phyloP scores from a whole-genome alignment of 2,888 invertebrate species.

The Nemotelus nigrinus region DNA sequence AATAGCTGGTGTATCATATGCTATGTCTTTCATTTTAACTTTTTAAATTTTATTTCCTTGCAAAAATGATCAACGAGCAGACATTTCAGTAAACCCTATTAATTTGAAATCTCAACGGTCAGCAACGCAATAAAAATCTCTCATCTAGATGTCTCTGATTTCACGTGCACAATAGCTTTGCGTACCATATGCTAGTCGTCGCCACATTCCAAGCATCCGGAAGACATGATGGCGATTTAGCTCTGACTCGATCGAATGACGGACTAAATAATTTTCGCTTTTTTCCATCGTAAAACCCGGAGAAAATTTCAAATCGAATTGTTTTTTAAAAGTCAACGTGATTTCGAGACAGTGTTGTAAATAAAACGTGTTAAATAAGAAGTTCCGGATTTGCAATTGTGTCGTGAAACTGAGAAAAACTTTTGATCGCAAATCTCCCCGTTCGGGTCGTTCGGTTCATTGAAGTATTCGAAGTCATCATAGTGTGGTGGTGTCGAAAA shows the following conservation, averaged over 20 bases:
- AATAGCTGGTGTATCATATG: too few species aligned
- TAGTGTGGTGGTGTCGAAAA: slow-evolving; percentile 41
- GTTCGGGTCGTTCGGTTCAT: slow-evolving; percentile 26
- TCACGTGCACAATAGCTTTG: neutral
- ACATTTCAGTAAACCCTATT: too few species aligned
- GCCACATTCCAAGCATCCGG: slow-evolving; percentile 68
- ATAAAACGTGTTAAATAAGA: slow-evolving; percentile 12
- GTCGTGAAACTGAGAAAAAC: slow-evolving; percentile 28
- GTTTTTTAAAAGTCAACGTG: neutral
- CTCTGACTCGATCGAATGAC: slow-evolving; percentile 57
- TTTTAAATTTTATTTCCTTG: too few species aligned
- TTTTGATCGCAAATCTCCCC: slow-evolving; percentile 10
- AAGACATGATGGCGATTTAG: slow-evolving; percentile 73
- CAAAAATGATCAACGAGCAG: too few species aligned
- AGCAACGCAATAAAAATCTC: too few species aligned
- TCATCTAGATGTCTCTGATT: too few species aligned
- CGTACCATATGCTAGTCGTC: slow-evolving; percentile 6
- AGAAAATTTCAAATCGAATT: slow-evolving; percentile 39
- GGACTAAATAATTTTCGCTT: slow-evolving; percentile 49
- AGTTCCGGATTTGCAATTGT: slow-evolving; percentile 13
- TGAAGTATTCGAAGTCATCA: slow-evolving; percentile 28
- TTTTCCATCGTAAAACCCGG: slow-evolving; percentile 27
- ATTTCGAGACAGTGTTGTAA: slow-evolving; percentile 31
- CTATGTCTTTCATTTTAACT: too few species aligned
- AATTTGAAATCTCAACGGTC: too few species aligned